Percentiles rank a stretch among this genome's conserved stretches.
phyloP scores from a whole-genome alignment of 2,113 vertebrate genomes.

The Emberiza fucata region DNA sequence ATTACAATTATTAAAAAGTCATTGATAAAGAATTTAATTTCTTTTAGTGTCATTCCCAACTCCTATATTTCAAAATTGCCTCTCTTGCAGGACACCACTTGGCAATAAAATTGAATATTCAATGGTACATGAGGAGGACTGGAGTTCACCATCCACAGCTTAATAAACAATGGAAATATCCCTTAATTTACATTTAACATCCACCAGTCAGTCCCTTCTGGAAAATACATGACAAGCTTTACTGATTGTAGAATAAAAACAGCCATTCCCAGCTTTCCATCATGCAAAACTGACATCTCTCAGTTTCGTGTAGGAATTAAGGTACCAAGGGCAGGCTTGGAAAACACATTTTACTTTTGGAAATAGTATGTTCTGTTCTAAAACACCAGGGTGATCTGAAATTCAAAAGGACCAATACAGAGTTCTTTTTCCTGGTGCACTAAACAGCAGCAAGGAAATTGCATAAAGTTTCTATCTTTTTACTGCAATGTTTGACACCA shows the following conservation, averaged over 20 bases:
- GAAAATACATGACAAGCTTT: background rate
- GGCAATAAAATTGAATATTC: background rate
- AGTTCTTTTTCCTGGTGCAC: background rate
- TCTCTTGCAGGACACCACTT: background rate
- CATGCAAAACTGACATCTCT: background rate
- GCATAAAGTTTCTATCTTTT: background rate
- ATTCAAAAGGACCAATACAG: background rate
- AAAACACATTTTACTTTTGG: background rate
- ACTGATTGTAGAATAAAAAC: background rate
- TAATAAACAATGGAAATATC: background rate
- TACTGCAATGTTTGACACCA: background rate
- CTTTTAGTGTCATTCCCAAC: background rate
- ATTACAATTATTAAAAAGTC: background rate
- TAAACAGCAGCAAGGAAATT: background rate
- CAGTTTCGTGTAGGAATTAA: background rate
- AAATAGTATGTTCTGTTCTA: background rate
- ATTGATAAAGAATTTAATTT: background rate
- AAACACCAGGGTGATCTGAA: background rate
- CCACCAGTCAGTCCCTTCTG: background rate
- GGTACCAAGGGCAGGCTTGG: conserved; percentile 1
- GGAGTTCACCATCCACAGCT: background rate
- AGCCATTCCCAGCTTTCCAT: background rate
- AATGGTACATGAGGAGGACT: background rate
- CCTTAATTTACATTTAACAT: background rate
- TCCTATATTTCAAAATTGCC: background rate